phyloP scores from a whole-genome alignment of 2,113 vertebrate genomes.

The Andinoacara biseriatus region DNA sequence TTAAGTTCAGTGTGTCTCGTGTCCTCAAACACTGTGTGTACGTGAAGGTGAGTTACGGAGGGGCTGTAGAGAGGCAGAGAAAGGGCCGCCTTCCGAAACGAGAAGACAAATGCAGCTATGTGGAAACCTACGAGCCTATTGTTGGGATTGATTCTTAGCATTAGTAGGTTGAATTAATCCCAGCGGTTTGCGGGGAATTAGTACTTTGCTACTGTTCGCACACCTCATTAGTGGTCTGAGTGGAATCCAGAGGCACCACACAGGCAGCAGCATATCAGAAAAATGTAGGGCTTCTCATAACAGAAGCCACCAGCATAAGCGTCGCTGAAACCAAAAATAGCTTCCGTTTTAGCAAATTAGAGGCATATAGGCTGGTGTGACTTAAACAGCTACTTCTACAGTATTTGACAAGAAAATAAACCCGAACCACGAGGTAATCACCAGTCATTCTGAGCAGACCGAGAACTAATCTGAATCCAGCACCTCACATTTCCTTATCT shows the following conservation, averaged over 20 bases:
- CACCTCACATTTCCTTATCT: conserved; percentile 39
- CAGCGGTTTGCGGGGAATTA: conserved; percentile 61
- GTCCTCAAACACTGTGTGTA: neutral
- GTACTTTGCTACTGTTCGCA: conserved; percentile 51
- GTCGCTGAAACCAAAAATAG: conserved; percentile 31
- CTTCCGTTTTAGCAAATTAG: conserved; percentile 16
- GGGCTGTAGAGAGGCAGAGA: conserved; percentile 5
- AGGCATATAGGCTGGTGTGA: conserved; percentile 20
- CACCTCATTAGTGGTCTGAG: conserved; percentile 61
- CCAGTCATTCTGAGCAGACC: conserved; percentile 13
- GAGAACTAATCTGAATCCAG: conserved; percentile 35
- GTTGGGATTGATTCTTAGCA: conserved; percentile 47
- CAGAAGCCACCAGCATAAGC: conserved; percentile 8
- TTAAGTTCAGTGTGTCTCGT: conserved; percentile 10
- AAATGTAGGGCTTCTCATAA: conserved; percentile 31
- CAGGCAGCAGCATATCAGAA: conserved; percentile 28
- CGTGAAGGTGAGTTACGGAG: neutral
- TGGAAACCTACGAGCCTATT: conserved; percentile 48
- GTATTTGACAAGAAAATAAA: conserved; percentile 39
- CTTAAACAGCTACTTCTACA: conserved; percentile 29
- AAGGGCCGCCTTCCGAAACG: conserved; percentile 28
- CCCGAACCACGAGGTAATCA: conserved; percentile 24
- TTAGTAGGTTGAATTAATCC: conserved; percentile 65
- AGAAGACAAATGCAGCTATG: conserved; percentile 35
- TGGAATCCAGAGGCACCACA: conserved; percentile 31